Evolutionary conservation across 2,797 vertebrate genomes (phyloP).

Genomic region (Micrastur ruficollis): DNA sequence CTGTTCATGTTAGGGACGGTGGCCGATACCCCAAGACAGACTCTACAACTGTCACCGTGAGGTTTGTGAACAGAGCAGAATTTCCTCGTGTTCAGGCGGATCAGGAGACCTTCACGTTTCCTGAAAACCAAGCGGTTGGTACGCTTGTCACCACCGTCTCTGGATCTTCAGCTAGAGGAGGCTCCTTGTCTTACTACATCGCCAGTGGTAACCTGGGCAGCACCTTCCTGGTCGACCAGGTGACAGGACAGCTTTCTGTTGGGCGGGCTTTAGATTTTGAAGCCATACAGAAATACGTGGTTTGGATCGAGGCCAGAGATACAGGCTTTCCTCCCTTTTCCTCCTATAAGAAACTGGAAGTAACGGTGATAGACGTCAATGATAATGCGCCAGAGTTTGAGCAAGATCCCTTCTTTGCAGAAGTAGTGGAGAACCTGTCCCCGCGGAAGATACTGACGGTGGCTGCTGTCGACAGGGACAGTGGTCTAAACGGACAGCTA

Average conservation of each 20-base stretch:
- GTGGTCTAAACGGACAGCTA: conserved; percentile 88
- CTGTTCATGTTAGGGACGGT: conserved; percentile 89
- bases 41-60: conserved; percentile 93
- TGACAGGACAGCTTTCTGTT: conserved; percentile 90
- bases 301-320: conserved; percentile 96
- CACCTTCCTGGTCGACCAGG: conserved; percentile 90
- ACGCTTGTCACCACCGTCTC: conserved; percentile 86
- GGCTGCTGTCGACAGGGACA: conserved; percentile 88
- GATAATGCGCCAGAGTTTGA: conserved; percentile 91
- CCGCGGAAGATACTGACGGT: conserved; percentile 87
- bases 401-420: conserved; percentile 87
- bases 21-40: conserved; percentile 87
- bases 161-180: conserved; percentile 87
- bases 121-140: conserved; percentile 87
- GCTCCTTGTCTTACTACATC: conserved; percentile 90
- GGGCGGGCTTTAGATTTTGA: conserved; percentile 88
- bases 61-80: conserved; percentile 88
- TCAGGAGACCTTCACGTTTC: conserved; percentile 87
- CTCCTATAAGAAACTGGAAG: conserved; percentile 90
- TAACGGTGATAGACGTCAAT: conserved; percentile 89
- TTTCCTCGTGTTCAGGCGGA: conserved; percentile 88
- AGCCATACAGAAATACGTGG: conserved; percentile 87
- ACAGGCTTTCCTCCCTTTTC: conserved; percentile 96
- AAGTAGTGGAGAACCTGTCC: conserved; percentile 89
- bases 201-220: conserved; percentile 93